A percentile compares a stretch with the other conserved stretches of the same genome.
Evolutionary conservation across 1,140 invertebrate species (phyloP).

Genomic region (Ladona fulva): DNA sequence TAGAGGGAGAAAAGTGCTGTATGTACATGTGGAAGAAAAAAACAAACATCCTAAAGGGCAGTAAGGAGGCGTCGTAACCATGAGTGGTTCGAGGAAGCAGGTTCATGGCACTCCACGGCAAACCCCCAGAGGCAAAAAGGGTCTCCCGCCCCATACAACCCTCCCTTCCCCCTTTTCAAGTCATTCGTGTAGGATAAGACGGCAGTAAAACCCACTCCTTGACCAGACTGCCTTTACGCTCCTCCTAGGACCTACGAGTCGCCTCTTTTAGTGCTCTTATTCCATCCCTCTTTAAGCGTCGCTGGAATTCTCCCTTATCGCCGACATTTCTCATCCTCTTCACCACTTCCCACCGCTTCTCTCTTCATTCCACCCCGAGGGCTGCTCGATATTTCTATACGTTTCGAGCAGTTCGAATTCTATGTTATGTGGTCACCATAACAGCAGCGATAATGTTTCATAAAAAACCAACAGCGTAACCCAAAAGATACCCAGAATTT

Average conservation of each 20-base stretch:
- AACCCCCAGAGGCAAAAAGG: not conserved
- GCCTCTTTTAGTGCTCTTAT: too few species aligned
- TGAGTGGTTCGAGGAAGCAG: not conserved
- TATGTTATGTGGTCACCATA: too few species aligned
- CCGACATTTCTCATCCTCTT: not conserved
- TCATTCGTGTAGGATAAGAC: not conserved
- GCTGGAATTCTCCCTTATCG: not conserved
- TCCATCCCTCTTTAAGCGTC: too few species aligned
- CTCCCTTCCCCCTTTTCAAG: too few species aligned
- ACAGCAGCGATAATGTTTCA: too few species aligned
- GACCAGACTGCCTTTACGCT: not conserved
- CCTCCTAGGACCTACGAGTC: not conserved
- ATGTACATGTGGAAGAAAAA: not conserved
- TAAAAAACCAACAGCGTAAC: too few species aligned
- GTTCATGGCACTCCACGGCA: not conserved
- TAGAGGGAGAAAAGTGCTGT: not conserved
- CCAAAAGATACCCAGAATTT: too few species aligned
- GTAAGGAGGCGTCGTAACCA: not conserved
- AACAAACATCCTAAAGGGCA: not conserved
- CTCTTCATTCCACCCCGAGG: not conserved
- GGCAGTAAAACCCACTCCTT: not conserved
- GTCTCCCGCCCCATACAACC: not conserved
- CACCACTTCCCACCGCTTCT: not conserved
- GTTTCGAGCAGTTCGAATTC: not conserved
- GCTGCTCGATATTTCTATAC: not conserved